Evolutionary conservation across 1,140 invertebrate species (phyloP).

Genomic region (Cyclargus thomasi): DNA sequence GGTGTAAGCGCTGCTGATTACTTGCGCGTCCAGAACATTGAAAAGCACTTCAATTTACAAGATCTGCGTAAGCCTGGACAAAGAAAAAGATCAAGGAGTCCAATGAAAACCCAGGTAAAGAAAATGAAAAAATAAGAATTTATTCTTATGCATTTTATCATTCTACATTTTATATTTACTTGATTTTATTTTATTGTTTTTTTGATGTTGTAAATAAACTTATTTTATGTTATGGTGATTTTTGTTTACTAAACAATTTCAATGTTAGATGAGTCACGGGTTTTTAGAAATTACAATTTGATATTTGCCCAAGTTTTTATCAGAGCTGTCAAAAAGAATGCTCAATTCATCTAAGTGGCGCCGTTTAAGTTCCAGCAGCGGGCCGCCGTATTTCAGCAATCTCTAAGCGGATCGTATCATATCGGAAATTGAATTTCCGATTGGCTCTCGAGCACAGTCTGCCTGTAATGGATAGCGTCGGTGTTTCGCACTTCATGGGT

Average conservation of each 20-base stretch:
- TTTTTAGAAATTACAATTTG: background rate
- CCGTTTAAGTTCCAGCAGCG: conserved; percentile 34
- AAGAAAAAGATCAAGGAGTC: background rate
- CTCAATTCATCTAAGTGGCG: conserved; percentile 24
- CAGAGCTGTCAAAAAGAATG: background rate
- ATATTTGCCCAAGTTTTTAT: background rate
- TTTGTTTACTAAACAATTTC: no score
- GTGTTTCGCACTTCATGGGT: conserved; percentile 40
- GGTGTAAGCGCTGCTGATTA: background rate
- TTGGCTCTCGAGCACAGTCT: conserved; percentile 47
- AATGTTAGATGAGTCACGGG: no score
- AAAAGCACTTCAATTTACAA: background rate
- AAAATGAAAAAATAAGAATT: no score
- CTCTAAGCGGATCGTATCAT: conserved; percentile 53
- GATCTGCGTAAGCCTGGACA: background rate
- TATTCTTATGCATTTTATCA: no score
- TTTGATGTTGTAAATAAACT: no score
- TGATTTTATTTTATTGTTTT: no score
- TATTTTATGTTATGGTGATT: no score
- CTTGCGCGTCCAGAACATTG: background rate
- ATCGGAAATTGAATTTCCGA: conserved; percentile 67
- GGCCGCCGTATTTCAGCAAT: conserved; percentile 47
- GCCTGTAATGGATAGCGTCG: conserved; percentile 47
- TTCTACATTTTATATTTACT: no score
- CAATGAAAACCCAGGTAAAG: background rate